phyloP scores from a whole-genome alignment of 1,140 invertebrate genomes.

The Aleiodes sp. region DNA sequence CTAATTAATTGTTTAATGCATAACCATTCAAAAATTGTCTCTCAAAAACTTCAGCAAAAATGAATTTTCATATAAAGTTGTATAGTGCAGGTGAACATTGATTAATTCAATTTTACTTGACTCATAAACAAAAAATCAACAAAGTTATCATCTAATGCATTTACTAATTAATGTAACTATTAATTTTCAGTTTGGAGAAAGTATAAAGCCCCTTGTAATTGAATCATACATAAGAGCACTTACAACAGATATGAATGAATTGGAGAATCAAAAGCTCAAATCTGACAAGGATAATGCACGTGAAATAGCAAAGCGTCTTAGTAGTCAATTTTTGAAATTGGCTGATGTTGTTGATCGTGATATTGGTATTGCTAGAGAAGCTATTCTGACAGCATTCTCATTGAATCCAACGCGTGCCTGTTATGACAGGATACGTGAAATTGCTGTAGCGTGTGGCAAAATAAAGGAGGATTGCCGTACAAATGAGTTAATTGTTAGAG shows the following conservation, averaged over 20 bases:
- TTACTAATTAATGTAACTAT: not conserved
- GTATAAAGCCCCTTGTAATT: conserved; percentile 73
- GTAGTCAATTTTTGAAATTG: conserved; percentile 69
- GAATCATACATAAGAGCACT: conserved; percentile 79
- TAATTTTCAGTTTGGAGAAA: conserved; percentile 48
- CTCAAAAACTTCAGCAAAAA: too few species aligned
- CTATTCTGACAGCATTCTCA: conserved; percentile 74
- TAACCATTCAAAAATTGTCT: conserved; percentile 33
- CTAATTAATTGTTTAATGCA: conserved; percentile 8
- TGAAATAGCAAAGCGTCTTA: conserved; percentile 67
- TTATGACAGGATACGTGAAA: conserved; percentile 65
- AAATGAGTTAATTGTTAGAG: not conserved
- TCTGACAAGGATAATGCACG: conserved; percentile 66
- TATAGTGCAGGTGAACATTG: conserved; percentile 45
- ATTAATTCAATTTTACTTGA: conserved; percentile 33
- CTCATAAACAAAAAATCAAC: conserved; percentile 24
- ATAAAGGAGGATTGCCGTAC: conserved; percentile 42
- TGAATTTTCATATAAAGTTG: too few species aligned
- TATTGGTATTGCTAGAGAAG: conserved; percentile 70
- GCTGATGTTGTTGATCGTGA: conserved; percentile 69
- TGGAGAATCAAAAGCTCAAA: conserved; percentile 74
- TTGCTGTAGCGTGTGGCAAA: conserved; percentile 68
- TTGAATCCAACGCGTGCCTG: conserved; percentile 69
- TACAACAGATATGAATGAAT: conserved; percentile 79
- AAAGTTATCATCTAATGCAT: not conserved